Conservation (phyloP, 2,888 invertebrate genomes). For the Drosophila formosana region DNA sequence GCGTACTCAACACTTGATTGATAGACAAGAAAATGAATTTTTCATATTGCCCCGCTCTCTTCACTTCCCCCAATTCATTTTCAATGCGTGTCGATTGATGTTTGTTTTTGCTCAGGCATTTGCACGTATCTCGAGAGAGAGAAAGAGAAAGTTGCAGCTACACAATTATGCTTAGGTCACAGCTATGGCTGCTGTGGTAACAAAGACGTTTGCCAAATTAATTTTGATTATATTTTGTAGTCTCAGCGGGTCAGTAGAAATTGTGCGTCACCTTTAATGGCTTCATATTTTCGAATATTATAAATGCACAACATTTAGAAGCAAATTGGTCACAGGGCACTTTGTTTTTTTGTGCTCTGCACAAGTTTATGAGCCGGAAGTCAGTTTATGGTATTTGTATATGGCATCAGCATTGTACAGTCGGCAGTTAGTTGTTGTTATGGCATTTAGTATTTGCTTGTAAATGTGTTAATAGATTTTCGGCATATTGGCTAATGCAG, state of each 20-base stretch:
- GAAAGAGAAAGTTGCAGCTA: slow-evolving; percentile 2
- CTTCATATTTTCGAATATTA: background rate
- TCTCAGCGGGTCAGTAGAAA: slow-evolving; percentile 13
- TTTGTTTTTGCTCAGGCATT: slow-evolving; percentile 35
- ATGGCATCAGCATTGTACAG: slow-evolving; percentile 31
- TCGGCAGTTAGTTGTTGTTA: slow-evolving; percentile 29
- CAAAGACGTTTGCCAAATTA: slow-evolving; percentile 59
- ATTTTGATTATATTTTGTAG: slow-evolving; percentile 37
- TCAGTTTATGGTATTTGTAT: slow-evolving; percentile 71
- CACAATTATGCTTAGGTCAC: slow-evolving; percentile 25
- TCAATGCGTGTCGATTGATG: slow-evolving; percentile 36
- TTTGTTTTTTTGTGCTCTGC: slow-evolving; percentile 10
- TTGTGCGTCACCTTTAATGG: background rate
- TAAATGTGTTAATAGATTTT: slow-evolving; percentile 75
- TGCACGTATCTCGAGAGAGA: slow-evolving; percentile 31
- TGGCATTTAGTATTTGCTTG: slow-evolving; percentile 69
- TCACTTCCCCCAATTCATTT: background rate
- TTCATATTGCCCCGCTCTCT: slow-evolving; percentile 38
- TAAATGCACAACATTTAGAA: background rate
- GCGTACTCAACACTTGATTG: slow-evolving; percentile 56
- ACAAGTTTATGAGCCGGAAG: slow-evolving; percentile 61
- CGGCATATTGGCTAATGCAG: slow-evolving; percentile 36
- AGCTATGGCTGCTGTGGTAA: slow-evolving; percentile 28
- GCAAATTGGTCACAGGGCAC: slow-evolving; percentile 29
- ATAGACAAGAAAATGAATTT: slow-evolving; percentile 72